Percentiles rank a stretch among this genome's conserved stretches.
phyloP scores from a whole-genome alignment of 2,888 invertebrate species.

The Creontiades dilutus region DNA sequence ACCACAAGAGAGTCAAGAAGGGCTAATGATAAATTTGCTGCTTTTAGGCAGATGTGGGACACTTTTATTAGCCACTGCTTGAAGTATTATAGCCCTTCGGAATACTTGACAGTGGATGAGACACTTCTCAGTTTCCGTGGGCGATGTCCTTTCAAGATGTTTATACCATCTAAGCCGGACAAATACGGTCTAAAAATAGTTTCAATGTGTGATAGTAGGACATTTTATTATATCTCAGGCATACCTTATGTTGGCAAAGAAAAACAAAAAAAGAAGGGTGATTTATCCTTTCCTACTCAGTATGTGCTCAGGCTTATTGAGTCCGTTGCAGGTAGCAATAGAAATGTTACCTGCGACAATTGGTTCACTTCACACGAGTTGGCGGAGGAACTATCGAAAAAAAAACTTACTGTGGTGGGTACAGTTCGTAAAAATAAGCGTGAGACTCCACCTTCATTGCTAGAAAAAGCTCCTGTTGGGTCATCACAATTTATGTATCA shows the following conservation, averaged over 20 bases:
- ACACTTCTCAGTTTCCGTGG: conserved; percentile 68
- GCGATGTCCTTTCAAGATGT: conserved; percentile 67
- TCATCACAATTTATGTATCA: conserved; percentile 58
- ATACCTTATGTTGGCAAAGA: conserved; percentile 73
- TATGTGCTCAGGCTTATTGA: conserved; percentile 73
- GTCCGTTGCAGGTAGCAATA: conserved; percentile 70
- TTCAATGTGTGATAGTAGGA: conserved; percentile 68
- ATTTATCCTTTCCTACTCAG: conserved; percentile 45
- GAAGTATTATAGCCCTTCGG: conserved; percentile 64
- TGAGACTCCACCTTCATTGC: conserved; percentile 76
- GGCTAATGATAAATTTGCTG: conserved; percentile 66
- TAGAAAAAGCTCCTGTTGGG: neutral
- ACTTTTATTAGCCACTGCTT: conserved; percentile 59
- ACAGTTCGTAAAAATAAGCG: conserved; percentile 76
- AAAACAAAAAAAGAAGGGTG: neutral
- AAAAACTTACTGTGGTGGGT: conserved; percentile 74
- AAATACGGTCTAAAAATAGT: conserved; percentile 63
- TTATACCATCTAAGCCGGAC: conserved; percentile 67
- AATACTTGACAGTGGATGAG: conserved; percentile 67
- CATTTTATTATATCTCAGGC: conserved; percentile 65
- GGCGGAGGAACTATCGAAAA: conserved; percentile 73
- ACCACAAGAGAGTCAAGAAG: neutral
- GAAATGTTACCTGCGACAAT: conserved; percentile 75
- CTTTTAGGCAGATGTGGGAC: conserved; percentile 72
- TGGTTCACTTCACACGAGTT: conserved; percentile 71